Evolutionary conservation across 2,113 vertebrate genomes (phyloP).

Genomic region (Poeciliopsis prolifica): DNA sequence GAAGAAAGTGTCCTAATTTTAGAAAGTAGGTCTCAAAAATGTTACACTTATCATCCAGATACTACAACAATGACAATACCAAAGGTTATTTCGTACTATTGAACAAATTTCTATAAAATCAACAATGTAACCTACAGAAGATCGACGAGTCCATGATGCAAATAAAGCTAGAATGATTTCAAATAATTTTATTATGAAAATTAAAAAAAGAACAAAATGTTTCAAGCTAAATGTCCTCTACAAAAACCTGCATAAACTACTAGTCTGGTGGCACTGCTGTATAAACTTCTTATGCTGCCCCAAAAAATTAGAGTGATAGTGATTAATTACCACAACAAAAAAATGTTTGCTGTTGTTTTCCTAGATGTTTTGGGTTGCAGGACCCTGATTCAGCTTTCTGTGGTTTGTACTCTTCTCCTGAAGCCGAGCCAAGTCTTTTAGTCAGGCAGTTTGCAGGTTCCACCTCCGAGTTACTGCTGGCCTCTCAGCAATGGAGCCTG

Average conservation of each 20-base stretch:
- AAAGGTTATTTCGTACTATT: background rate
- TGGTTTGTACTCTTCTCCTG: conserved; percentile 46
- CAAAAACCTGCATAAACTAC: background rate
- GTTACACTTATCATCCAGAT: no score
- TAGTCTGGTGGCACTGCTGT: background rate
- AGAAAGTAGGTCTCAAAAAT: background rate
- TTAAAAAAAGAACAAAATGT: conserved; percentile 15
- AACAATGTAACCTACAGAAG: background rate
- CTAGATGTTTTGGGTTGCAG: no score
- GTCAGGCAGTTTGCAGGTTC: conserved; percentile 57
- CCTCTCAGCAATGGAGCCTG: conserved; percentile 24
- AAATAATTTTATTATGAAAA: background rate
- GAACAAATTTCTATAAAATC: background rate
- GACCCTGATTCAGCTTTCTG: conserved; percentile 6
- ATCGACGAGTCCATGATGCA: no score
- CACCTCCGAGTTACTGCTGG: conserved; percentile 36
- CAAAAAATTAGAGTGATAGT: background rate
- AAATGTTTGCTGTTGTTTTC: background rate
- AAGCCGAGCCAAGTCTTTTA: conserved; percentile 61
- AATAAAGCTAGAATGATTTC: no score
- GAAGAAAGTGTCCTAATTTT: background rate
- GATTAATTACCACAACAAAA: background rate
- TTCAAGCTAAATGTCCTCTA: background rate
- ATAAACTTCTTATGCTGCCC: background rate
- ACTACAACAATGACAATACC: background rate